Evolutionary conservation across 2,797 vertebrate species (phyloP).

Genomic region (Megaceryle alcyon): DNA sequence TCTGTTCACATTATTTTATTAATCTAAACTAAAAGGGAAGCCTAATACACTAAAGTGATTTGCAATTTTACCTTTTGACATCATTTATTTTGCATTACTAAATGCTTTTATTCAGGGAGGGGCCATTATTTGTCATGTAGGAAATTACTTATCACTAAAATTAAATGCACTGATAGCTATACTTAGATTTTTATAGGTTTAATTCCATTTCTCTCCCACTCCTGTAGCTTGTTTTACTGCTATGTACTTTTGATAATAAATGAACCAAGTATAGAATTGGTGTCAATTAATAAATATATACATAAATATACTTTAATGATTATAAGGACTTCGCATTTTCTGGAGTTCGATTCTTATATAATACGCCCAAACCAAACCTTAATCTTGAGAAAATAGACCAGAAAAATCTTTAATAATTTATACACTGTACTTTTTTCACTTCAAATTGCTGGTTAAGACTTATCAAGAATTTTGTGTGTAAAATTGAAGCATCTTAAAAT

Average conservation of each 20-base stretch:
- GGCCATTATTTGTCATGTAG: background rate
- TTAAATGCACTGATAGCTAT: background rate
- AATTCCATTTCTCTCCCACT: background rate
- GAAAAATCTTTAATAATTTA: background rate
- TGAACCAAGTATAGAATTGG: background rate
- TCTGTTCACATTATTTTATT: background rate
- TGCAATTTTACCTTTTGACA: background rate
- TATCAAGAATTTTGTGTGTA: background rate
- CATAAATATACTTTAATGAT: background rate
- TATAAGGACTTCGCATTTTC: background rate
- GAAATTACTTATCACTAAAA: background rate
- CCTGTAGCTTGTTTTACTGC: background rate
- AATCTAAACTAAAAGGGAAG: background rate
- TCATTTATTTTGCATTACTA: background rate
- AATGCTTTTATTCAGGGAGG: background rate
- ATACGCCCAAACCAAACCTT: background rate
- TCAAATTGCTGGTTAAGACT: background rate
- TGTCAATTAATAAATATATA: background rate
- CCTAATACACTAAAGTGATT: background rate
- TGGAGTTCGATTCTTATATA: background rate
- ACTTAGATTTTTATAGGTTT: background rate
- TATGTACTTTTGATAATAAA: background rate
- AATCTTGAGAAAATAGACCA: background rate
- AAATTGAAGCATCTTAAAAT: background rate
- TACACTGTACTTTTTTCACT: background rate